A percentile compares a stretch with the other conserved stretches of the same genome.
These are phyloP conservation scores for Caranx ignobilis DNA, from an alignment of 2,113 vertebrate species.

Conservation along the genomic window DNA sequence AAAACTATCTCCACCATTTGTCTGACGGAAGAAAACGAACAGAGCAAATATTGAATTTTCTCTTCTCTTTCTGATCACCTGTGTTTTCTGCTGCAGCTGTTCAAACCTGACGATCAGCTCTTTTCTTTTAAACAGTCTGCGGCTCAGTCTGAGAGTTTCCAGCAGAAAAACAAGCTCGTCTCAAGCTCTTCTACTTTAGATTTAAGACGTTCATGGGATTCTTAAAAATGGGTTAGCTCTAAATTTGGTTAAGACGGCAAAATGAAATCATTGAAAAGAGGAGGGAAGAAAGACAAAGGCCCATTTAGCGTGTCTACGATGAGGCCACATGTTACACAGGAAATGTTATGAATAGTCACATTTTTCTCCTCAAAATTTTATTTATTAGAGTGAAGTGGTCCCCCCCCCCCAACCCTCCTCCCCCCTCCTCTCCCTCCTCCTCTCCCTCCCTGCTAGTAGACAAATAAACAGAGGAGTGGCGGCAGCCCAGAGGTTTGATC, in stretches of 20 bases:
- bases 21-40: neutral
- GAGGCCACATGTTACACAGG: neutral
- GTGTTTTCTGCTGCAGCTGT: neutral
- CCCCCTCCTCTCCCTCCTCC: neutral
- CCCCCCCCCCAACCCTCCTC: no score
- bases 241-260: slow-evolving; percentile 3
- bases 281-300: slow-evolving; percentile 21
- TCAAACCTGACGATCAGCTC: neutral
- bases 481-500: neutral
- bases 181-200: neutral
- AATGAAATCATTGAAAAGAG: slow-evolving; percentile 41
- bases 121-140: neutral
- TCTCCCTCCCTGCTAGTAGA: neutral
- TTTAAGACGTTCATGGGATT: slow-evolving; percentile 22
- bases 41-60: no score
- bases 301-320: neutral
- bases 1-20: neutral
- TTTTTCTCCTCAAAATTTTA: slow-evolving; percentile 17
- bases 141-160: neutral
- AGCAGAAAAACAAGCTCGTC: neutral
- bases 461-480: slow-evolving; percentile 4
- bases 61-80: no score
- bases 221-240: neutral
- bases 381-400: neutral
- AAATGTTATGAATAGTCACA: slow-evolving; percentile 43